Evolutionary conservation across 2,888 invertebrate species (phyloP).

Genomic region (Aphelenchoides bicaudatus): DNA sequence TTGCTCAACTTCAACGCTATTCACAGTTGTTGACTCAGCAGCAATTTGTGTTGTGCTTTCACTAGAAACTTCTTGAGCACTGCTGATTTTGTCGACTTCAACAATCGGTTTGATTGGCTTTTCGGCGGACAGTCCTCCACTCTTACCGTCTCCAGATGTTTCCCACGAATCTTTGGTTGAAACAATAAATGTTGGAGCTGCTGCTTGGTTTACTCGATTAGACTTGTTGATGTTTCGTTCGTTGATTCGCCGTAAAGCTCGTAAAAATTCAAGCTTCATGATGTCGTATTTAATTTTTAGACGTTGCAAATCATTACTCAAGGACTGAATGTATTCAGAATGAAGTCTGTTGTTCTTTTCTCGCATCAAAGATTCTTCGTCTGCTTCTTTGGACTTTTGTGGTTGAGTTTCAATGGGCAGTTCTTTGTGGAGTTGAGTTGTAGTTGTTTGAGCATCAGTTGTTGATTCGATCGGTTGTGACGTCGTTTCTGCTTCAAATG

Average conservation of each 20-base stretch:
- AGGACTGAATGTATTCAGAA: neutral
- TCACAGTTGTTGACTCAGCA: too few relatives aligned
- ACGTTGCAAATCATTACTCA: conserved; percentile 16
- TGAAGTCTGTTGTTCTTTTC: conserved; percentile 14
- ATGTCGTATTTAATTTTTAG: conserved; percentile 25
- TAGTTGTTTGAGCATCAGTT: neutral
- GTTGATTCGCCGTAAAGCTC: conserved; percentile 18
- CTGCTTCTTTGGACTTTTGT: too few relatives aligned
- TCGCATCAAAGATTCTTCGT: too few relatives aligned
- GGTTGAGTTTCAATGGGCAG: too few relatives aligned
- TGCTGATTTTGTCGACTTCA: neutral
- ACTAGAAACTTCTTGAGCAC: neutral
- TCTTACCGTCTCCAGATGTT: neutral
- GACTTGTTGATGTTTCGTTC: conserved; percentile 19
- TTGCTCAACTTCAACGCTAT: too few relatives aligned
- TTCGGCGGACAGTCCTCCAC: neutral
- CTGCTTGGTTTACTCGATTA: neutral
- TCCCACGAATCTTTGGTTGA: neutral
- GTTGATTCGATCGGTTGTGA: neutral
- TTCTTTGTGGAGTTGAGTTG: neutral
- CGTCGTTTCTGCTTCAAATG: neutral
- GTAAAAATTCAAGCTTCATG: conserved; percentile 20
- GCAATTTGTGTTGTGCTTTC: too few relatives aligned
- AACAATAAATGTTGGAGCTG: conserved; percentile 8
- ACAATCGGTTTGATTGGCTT: conserved; percentile 2